Percentiles rank a stretch among this genome's conserved stretches.
Evolutionary conservation across 2,888 invertebrate genomes (phyloP).

Genomic region (Agriopis aurantiaria): DNA sequence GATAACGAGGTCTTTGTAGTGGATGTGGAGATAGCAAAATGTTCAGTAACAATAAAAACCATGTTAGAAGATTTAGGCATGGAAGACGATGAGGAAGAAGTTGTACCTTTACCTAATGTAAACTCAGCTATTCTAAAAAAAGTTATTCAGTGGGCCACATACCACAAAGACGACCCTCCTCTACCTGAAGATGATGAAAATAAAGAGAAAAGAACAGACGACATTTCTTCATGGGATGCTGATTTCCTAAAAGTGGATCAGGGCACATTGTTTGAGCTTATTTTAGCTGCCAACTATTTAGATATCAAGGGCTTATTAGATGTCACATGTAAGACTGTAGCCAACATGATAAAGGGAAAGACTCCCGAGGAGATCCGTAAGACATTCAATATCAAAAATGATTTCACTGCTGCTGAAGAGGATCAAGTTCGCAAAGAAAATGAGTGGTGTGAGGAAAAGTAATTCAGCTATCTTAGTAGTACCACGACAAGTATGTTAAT

Average conservation of each 20-base stretch:
- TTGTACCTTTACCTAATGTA: constrained; percentile 98
- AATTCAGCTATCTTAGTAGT: constrained; percentile 42
- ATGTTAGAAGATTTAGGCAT: constrained; percentile 98
- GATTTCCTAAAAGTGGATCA: constrained; percentile 99
- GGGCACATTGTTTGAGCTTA: constrained; percentile 97
- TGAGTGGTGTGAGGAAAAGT: constrained; percentile 97
- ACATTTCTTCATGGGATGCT: constrained; percentile 99
- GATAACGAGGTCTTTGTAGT: constrained; percentile 98
- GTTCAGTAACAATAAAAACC: constrained; percentile 98
- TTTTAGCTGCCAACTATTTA: constrained; percentile 98
- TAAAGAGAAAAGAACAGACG: constrained; percentile 99
- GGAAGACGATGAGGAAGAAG: constrained; percentile 97
- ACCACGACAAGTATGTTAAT: constrained; percentile 1
- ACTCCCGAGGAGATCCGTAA: constrained; percentile 99
- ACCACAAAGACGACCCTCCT: constrained; percentile 98
- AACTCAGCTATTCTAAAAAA: constrained; percentile 98
- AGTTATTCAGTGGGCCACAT: constrained; percentile 97
- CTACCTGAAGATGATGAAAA: constrained; percentile 99
- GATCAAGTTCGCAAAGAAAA: constrained; percentile 99
- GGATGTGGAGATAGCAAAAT: constrained; percentile 98
- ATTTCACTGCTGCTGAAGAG: constrained; percentile 98
- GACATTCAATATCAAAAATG: constrained; percentile 98
- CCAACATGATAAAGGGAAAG: constrained; percentile 99
- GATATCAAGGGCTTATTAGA: constrained; percentile 98
- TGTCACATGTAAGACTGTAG: constrained; percentile 99